Evolutionary conservation across 2,113 vertebrate species (phyloP), one percentile per base, ranked within the genome.

Genomic region (Ptychochromis oligacanthus): DNA sequence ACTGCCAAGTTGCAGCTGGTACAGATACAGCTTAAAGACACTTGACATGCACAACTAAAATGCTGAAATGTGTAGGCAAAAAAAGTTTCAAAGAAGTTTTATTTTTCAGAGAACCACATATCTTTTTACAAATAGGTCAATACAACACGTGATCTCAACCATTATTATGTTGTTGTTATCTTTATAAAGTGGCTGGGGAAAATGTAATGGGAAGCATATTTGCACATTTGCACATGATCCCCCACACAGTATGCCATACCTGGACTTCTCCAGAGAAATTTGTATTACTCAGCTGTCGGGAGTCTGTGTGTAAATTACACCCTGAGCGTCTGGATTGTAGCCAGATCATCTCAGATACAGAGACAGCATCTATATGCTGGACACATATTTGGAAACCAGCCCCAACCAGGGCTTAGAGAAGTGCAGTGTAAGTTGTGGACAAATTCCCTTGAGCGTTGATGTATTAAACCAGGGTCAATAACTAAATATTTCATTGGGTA

Each of bases 391-490:
- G 49, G 62, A 82, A 81, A 79, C 28, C 52, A 81, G 58, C 78
- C 40, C 5, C 5, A 5, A 4, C 62, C 38, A 52, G 56, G 52
- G 60, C 80, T 67, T 86, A 15, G 40, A 84, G 40, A 77, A 82
- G 34, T 76, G 59, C 65, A 79, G 4, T 85, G 22, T 43, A 83
- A 86, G 75, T 59, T 77, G 38, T 90, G 60, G 40, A 81, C 18
- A 79, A 77, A 83, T 85, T 78, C 74, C 78, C 75, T 20, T 26
- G 56, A 82, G 85, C 79, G 22, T 82, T 58, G 75, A 67, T 88
- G 70, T 82, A 83, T 80, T 77, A 67, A 87, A 52, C 65, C 67
- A 86, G 67, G 67, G 64, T 87, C 67, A 85, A 86, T 88, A 77
- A 28, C 64, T 64, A 49, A 72, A 81, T 79, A 65, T 75, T 84